Conservation (phyloP, 1,140 invertebrate genomes). For the Homalodisca vitripennis region DNA sequence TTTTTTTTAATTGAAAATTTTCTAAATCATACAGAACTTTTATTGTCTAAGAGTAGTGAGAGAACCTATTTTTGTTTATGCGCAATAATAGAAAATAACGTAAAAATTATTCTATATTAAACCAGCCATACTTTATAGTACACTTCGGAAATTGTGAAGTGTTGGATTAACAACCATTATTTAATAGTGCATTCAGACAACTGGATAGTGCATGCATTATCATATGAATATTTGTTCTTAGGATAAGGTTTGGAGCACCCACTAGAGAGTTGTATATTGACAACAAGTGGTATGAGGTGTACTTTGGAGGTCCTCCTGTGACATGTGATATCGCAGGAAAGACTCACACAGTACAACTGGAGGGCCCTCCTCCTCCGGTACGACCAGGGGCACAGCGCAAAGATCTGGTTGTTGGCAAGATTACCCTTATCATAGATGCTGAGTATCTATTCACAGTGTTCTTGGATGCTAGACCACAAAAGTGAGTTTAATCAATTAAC, state of each 20-base stretch:
- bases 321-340: conserved; percentile 79
- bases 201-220: too few species aligned
- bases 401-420: conserved; percentile 78
- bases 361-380: conserved; percentile 84
- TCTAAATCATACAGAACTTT: too few species aligned
- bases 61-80: too few species aligned
- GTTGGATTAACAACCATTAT: too few species aligned
- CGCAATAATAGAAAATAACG: too few species aligned
- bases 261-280: conserved; percentile 91
- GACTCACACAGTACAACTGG: conserved; percentile 70
- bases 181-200: too few species aligned
- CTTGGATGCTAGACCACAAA: conserved; percentile 83
- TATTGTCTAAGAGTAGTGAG: too few species aligned
- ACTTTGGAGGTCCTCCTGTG: conserved; percentile 87
- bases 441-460: conserved; percentile 75
- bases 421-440: conserved; percentile 80
- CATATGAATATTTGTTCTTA: conserved; percentile 47
- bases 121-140: too few species aligned
- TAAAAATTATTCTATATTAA: too few species aligned
- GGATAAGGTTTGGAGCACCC: conserved; percentile 86
- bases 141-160: too few species aligned
- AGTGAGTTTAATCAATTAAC: too few species aligned
- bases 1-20: too few species aligned
- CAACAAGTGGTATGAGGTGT: conserved; percentile 81
- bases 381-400: conserved; percentile 69